Conservation (phyloP, 2,888 invertebrate genomes). For the Caenorhabditis sp. region DNA sequence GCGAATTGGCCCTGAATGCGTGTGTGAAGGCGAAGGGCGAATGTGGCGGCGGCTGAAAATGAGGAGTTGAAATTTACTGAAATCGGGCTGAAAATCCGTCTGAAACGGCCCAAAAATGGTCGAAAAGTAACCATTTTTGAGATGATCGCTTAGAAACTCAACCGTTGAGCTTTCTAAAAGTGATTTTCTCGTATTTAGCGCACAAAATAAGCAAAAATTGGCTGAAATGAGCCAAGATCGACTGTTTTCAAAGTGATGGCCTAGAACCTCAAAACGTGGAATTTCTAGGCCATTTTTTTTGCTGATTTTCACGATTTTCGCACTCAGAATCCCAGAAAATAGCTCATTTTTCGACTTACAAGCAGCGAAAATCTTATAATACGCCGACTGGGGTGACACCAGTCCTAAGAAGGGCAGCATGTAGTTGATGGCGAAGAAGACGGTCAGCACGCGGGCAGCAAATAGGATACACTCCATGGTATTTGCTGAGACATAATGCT, state of each 20-base stretch:
- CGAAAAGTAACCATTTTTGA: no score
- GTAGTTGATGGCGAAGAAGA: slow-evolving; percentile 91
- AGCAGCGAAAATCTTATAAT: slow-evolving; percentile 92
- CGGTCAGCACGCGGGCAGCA: slow-evolving; percentile 91
- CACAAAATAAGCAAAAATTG: no score
- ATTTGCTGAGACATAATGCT: slow-evolving; percentile 87
- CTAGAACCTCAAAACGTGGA: no score
- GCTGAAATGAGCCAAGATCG: no score
- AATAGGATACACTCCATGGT: slow-evolving; percentile 93
- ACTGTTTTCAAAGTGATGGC: no score
- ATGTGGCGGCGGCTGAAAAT: slow-evolving; percentile 90
- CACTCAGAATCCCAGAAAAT: no score
- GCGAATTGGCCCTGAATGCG: slow-evolving; percentile 88
- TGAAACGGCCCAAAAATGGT: slow-evolving; percentile 3
- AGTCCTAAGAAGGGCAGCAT: slow-evolving; percentile 91
- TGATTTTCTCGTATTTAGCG: no score
- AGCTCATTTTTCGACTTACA: no score
- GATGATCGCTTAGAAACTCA: neutral
- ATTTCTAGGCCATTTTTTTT: no score
- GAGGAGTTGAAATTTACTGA: neutral
- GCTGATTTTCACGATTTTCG: no score
- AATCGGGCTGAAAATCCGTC: neutral
- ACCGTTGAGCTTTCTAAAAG: no score
- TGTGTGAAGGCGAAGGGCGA: slow-evolving; percentile 95
- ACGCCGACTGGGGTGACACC: slow-evolving; percentile 86